These are phyloP conservation scores for Leucoptera coffeella DNA, from an alignment of 2,888 invertebrate species.

Conservation along the genomic window DNA sequence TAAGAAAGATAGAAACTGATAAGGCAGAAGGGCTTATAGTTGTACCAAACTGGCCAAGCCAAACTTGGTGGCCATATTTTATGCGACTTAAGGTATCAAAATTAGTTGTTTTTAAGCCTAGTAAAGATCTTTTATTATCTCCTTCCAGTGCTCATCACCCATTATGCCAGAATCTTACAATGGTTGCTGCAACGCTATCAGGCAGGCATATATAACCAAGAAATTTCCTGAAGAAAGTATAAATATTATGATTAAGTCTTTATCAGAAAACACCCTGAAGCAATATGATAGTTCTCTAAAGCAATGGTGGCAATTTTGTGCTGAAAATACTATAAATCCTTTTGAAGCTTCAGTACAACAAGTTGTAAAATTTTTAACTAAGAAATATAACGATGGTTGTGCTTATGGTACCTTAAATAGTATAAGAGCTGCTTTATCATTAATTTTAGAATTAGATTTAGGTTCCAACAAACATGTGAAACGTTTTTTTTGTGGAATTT, in stretches of 20 bases:
- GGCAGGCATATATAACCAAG: too few relatives aligned
- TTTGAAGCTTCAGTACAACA: not conserved
- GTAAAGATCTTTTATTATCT: too few relatives aligned
- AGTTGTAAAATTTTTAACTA: not conserved
- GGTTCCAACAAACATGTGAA: not conserved
- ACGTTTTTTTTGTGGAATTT: not conserved
- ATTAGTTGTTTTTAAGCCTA: conserved; percentile 4
- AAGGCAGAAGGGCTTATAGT: too few relatives aligned
- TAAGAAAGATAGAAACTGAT: too few relatives aligned
- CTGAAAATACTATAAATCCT: not conserved
- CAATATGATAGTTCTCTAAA: not conserved
- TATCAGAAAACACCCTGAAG: not conserved
- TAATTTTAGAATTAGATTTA: not conserved
- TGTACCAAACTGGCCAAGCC: too few relatives aligned
- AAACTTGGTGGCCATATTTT: too few relatives aligned
- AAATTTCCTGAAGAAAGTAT: too few relatives aligned
- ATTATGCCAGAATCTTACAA: too few relatives aligned
- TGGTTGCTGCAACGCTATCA: too few relatives aligned
- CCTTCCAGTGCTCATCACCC: too few relatives aligned
- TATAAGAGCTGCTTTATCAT: not conserved
- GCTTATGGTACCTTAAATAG: not conserved
- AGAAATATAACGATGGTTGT: not conserved
- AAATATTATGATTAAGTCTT: too few relatives aligned
- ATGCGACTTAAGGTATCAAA: too few relatives aligned
- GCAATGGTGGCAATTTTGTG: not conserved